Percentiles rank a stretch among this genome's conserved stretches.
These are phyloP conservation scores for Bostrychus sinensis DNA, from an alignment of 2,113 vertebrate species.

Conservation along the genomic window DNA sequence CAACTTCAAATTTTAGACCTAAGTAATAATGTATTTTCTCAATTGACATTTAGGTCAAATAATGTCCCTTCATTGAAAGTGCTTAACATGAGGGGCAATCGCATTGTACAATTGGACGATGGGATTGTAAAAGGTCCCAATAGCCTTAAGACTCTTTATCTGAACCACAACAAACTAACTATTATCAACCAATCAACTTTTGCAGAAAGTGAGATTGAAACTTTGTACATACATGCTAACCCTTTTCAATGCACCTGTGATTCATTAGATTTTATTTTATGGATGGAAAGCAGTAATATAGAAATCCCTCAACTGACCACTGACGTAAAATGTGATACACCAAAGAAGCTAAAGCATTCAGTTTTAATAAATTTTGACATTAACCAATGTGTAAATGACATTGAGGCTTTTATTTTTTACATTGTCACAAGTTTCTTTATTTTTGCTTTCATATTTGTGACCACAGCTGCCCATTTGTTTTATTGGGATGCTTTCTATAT, in stretches of 20 bases:
- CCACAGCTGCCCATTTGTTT: constrained; percentile 77
- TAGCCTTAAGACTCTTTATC: constrained; percentile 67
- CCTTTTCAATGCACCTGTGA: constrained; percentile 82
- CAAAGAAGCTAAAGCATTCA: constrained; percentile 42
- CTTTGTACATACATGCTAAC: constrained; percentile 73
- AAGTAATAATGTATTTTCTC: constrained; percentile 71
- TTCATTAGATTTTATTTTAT: constrained; percentile 73
- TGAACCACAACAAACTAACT: constrained; percentile 76
- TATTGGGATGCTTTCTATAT: constrained; percentile 81
- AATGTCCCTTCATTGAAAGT: constrained; percentile 64
- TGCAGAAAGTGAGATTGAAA: constrained; percentile 45
- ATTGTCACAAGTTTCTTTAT: constrained; percentile 66
- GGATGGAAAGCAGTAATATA: constrained; percentile 63
- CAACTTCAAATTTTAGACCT: constrained; percentile 72
- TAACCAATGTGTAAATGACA: constrained; percentile 64
- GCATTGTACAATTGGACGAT: constrained; percentile 69
- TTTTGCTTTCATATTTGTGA: constrained; percentile 56
- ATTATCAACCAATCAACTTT: constrained; percentile 75
- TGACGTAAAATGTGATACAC: constrained; percentile 66
- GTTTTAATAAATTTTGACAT: constrained; percentile 65
- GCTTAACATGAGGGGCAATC: constrained; percentile 77
- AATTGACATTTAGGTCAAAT: constrained; percentile 55
- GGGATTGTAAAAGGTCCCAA: constrained; percentile 57
- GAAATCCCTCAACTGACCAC: constrained; percentile 72
- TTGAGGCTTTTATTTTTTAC: constrained; percentile 51